Evolutionary conservation across 1,140 invertebrate species (phyloP).

Genomic region (Tribolium madens): DNA sequence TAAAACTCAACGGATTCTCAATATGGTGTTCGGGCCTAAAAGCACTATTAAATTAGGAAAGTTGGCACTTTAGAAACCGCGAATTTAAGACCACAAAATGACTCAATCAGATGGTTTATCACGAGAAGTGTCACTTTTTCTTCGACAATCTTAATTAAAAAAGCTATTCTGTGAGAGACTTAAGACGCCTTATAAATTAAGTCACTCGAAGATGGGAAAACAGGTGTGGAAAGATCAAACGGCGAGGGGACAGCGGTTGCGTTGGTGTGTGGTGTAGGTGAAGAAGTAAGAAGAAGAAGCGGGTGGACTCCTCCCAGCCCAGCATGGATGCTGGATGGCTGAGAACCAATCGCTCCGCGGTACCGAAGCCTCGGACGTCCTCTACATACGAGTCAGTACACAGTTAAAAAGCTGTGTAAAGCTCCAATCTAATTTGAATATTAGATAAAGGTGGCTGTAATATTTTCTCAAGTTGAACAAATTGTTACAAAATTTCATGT

Average conservation of each 20-base stretch:
- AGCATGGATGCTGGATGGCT: constrained; percentile 64
- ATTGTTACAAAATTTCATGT: too few relatives aligned
- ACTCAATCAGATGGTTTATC: neutral
- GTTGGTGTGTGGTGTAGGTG: constrained; percentile 32
- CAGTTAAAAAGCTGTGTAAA: too few relatives aligned
- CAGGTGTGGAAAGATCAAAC: constrained; percentile 38
- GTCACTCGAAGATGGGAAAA: constrained; percentile 19
- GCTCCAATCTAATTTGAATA: too few relatives aligned
- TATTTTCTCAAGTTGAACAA: too few relatives aligned
- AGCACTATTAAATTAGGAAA: constrained; percentile 15
- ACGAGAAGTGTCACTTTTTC: neutral
- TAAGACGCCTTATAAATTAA: constrained; percentile 7
- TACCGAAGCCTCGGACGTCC: constrained; percentile 37
- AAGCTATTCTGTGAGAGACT: neutral
- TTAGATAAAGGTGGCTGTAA: too few relatives aligned
- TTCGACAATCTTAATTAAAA: constrained; percentile 5
- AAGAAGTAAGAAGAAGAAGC: constrained; percentile 47
- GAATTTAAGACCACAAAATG: neutral
- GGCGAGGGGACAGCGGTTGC: neutral
- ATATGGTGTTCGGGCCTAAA: constrained; percentile 55
- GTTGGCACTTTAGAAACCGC: constrained; percentile 7
- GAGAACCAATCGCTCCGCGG: constrained; percentile 61
- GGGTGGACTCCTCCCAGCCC: constrained; percentile 63
- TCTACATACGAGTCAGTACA: neutral
- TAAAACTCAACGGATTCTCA: constrained; percentile 62